A percentile compares a stretch with the other conserved stretches of the same genome.
Evolutionary conservation across 2,797 vertebrate species (phyloP).

Genomic region (Semotilus atromaculatus): DNA sequence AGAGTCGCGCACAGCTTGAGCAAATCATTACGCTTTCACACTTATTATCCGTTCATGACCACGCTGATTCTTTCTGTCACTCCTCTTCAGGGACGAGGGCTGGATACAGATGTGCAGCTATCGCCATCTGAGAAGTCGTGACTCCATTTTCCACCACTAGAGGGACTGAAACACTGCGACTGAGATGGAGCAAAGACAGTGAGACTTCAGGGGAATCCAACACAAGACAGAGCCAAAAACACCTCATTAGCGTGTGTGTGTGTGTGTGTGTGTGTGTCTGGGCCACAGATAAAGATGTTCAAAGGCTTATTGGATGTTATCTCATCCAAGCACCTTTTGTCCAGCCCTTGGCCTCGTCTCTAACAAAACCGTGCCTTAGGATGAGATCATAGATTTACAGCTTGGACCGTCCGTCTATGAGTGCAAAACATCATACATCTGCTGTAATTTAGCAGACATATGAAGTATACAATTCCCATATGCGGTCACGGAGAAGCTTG

Average conservation of each 20-base stretch:
- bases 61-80: slow-evolving; percentile 4
- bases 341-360: slow-evolving; percentile 69
- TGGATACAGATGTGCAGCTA: slow-evolving; percentile 7
- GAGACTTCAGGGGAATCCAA: slow-evolving; percentile 33
- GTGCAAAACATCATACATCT: slow-evolving; percentile 42
- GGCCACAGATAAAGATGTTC: slow-evolving; percentile 75
- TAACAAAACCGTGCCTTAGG: slow-evolving; percentile 63
- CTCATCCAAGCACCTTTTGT: slow-evolving; percentile 76
- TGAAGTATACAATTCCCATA: slow-evolving; percentile 45
- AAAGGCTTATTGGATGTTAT: slow-evolving; percentile 79
- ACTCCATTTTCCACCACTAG: slow-evolving; percentile 41
- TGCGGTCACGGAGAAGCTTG: slow-evolving; percentile 24
- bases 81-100: background rate
- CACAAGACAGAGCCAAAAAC: slow-evolving; percentile 50
- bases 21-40: slow-evolving; percentile 28
- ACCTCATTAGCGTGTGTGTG: slow-evolving; percentile 58
- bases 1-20: background rate
- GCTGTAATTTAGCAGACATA: slow-evolving; percentile 46
- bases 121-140: background rate
- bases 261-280: slow-evolving; percentile 64
- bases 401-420: slow-evolving; percentile 18
- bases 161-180: slow-evolving; percentile 41
- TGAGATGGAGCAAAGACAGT: background rate
- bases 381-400: slow-evolving; percentile 51
- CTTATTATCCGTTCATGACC: slow-evolving; percentile 10